These are phyloP conservation scores for Uromys caudimaculatus DNA, from an alignment of 2,797 vertebrate species.

Conservation along the genomic window DNA sequence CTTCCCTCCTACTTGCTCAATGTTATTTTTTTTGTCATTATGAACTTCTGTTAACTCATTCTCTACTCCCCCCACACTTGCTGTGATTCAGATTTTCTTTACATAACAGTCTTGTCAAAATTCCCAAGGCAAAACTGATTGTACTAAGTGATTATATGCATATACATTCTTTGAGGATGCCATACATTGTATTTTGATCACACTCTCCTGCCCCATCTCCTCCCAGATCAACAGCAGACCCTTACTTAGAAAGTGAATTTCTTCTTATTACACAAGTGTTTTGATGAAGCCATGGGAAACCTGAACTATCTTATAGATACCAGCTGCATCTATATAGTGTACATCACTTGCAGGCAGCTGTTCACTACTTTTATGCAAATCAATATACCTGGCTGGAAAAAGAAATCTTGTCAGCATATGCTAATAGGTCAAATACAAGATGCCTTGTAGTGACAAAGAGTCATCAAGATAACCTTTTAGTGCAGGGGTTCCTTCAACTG, in stretches of 20 bases:
- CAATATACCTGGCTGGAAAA: background rate
- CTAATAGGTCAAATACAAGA: background rate
- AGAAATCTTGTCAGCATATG: background rate
- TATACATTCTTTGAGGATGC: too few relatives aligned
- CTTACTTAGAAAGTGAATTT: background rate
- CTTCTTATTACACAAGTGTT: background rate
- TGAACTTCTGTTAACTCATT: conserved; percentile 63
- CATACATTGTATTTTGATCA: background rate
- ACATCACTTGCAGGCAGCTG: background rate
- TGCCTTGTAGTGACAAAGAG: background rate
- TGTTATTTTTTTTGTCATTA: conserved; percentile 61
- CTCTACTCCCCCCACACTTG: conserved; percentile 22
- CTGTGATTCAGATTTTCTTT: conserved; percentile 68
- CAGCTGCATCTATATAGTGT: background rate
- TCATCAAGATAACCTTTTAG: background rate
- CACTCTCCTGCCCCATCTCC: background rate
- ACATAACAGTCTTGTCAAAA: conserved; percentile 71
- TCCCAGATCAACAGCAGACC: background rate
- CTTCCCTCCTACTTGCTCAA: conserved; percentile 65
- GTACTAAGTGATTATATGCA: background rate
- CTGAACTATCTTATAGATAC: background rate
- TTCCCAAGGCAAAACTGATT: conserved; percentile 17
- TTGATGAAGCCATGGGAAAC: background rate
- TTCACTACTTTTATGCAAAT: conserved; percentile 10
- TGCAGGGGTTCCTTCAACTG: background rate